Percentiles rank a stretch among this genome's conserved stretches.
Evolutionary conservation across 2,113 vertebrate species (phyloP).

Genomic region (Amazona guildingii): DNA sequence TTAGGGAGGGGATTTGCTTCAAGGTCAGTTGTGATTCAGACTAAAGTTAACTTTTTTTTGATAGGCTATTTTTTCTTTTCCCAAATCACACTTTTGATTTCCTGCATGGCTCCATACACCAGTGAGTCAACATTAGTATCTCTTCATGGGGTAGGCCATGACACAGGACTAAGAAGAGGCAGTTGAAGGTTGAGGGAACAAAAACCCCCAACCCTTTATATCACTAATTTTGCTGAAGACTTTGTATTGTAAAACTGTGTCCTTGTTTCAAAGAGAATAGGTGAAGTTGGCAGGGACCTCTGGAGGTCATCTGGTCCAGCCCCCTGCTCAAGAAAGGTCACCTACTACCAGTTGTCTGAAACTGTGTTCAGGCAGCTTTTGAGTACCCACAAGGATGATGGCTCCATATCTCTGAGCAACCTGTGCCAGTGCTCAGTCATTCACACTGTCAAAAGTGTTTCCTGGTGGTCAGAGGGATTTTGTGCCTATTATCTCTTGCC

Average conservation of each 20-base stretch:
- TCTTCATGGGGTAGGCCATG: background rate
- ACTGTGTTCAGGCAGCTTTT: background rate
- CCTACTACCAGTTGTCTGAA: background rate
- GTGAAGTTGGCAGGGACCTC: background rate
- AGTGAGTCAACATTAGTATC: background rate
- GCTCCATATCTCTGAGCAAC: background rate
- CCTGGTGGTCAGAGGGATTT: background rate
- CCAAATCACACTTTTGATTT: background rate
- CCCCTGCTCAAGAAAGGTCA: background rate
- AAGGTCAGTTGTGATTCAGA: background rate
- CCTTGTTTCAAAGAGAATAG: background rate
- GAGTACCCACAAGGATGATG: background rate
- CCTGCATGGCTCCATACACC: background rate
- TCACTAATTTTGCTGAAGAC: background rate
- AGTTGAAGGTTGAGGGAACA: background rate
- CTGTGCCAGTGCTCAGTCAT: background rate
- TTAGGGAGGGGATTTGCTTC: background rate
- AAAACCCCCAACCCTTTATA: background rate
- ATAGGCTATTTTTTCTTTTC: background rate
- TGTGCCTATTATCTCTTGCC: background rate
- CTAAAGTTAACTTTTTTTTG: background rate
- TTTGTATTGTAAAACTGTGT: background rate
- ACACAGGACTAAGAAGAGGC: accelerated
- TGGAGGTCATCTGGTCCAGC: background rate
- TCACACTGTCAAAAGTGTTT: background rate